These are phyloP conservation scores for Plotosus lineatus DNA, from an alignment of 2,113 vertebrate genomes.

Conservation along the genomic window DNA sequence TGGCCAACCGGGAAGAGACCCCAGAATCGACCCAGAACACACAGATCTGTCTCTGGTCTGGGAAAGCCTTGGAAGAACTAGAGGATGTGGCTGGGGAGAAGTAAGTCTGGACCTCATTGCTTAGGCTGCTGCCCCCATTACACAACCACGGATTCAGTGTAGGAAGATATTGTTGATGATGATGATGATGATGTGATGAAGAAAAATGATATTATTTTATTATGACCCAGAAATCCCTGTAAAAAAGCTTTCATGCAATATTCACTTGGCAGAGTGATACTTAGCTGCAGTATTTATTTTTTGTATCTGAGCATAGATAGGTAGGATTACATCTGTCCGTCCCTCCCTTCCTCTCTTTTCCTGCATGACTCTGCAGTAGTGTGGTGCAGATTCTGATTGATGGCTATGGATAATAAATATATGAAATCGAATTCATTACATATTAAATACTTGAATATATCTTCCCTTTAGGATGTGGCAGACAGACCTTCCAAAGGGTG, in stretches of 20 bases:
- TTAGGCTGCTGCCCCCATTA: too few relatives aligned
- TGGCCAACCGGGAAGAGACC: too few relatives aligned
- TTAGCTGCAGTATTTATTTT: neutral
- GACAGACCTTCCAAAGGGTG: conserved; percentile 85
- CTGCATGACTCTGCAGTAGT: neutral
- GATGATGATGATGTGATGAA: too few relatives aligned
- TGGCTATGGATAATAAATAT: neutral
- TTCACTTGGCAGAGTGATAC: conserved; percentile 3
- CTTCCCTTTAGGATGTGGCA: conserved; percentile 83
- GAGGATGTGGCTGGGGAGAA: too few relatives aligned
- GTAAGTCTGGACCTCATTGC: too few relatives aligned
- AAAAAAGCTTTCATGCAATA: neutral
- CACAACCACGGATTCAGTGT: too few relatives aligned
- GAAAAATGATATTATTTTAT: too few relatives aligned
- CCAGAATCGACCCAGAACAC: too few relatives aligned
- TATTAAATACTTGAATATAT: neutral
- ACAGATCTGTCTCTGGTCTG: too few relatives aligned
- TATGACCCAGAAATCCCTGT: neutral
- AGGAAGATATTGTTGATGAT: too few relatives aligned
- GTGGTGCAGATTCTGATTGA: neutral
- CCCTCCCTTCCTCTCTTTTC: neutral
- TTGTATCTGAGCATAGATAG: neutral
- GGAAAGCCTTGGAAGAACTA: too few relatives aligned
- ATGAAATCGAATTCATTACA: neutral
- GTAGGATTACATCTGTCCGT: neutral